Percentiles rank a stretch among this genome's conserved stretches.
Evolutionary conservation across 1,140 invertebrate species (phyloP).

Genomic region (Druon quercuslanigerum): DNA sequence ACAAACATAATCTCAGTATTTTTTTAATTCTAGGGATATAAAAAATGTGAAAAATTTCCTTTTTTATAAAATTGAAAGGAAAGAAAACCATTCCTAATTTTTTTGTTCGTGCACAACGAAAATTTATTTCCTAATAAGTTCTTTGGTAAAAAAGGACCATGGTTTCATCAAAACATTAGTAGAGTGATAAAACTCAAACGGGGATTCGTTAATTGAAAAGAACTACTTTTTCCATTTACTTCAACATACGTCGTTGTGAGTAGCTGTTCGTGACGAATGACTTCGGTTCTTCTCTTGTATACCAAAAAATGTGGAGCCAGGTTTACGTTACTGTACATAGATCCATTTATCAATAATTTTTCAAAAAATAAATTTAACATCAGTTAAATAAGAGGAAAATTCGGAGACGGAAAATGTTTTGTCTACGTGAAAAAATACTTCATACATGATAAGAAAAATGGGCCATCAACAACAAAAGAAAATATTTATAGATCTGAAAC

Average conservation of each 20-base stretch:
- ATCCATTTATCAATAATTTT: background rate
- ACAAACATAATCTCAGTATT: too few relatives aligned
- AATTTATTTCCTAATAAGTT: conserved; percentile 5
- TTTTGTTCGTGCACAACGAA: background rate
- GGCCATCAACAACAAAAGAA: background rate
- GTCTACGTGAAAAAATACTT: background rate
- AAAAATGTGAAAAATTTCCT: too few relatives aligned
- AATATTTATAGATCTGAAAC: background rate
- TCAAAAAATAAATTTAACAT: background rate
- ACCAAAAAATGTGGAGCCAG: background rate
- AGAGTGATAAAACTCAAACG: background rate
- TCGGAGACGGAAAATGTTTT: background rate
- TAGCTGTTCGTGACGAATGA: conserved; percentile 8
- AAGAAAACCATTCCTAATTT: background rate
- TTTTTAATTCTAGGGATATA: too few relatives aligned
- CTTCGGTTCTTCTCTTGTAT: conserved; percentile 11
- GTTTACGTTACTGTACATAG: conserved; percentile 1
- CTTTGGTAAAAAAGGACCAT: background rate
- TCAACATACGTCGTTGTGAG: conserved; percentile 26
- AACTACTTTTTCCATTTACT: conserved; percentile 15
- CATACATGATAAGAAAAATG: background rate
- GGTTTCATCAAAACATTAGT: background rate
- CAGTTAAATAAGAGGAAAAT: background rate
- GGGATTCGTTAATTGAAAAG: background rate
- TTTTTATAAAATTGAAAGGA: background rate